Base-by-base conservation (phyloP, 1,140 invertebrate genomes). In the Atta texana region DNA sequence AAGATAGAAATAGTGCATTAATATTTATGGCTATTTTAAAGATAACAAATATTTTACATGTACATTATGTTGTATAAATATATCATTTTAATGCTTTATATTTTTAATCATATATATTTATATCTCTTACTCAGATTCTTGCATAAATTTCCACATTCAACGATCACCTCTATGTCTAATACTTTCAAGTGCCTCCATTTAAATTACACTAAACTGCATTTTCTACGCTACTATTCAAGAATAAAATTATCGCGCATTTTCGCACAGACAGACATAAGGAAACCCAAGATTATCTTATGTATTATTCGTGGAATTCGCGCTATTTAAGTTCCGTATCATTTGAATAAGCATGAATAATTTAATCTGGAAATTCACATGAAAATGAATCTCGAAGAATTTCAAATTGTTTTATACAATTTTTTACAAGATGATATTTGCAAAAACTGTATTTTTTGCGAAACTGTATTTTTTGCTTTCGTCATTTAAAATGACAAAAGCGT, bases 291-390 rank as follows among this genome's bases (percentile, higher is more conserved):
- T 44, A 44, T 44, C 49, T 51, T 51, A 7, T 21, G 14, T 53
- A 57, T 31, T 14, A 57, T 14, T 71, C 66, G 21, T 21, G 14
- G 14, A 80, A 80, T 80, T 55, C 8, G 51, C 18, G 7, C 14
- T 69, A 57, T 28, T 81, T 69, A 39, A 28, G 28, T 81, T 81
- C 18, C 3, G 3, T 18, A n/a, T 24, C 18, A 49, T 55, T 55
- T 21, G 12, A 39, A 34, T 14, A 16, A 53, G 31, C n/a, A 34
- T n/a, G 8, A 81, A 81, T 57, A 69, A 69, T n/a, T 39, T 57
- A 51, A 7, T 44, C 3, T 66, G 14, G 16, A 1, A 81, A 71
- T 44, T 44, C 39, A 44, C 7, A 4, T 16, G 39, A 0, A 59
- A 31, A 82, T 74, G 0, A 66, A 28, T 39, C n/a, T 34, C 14